These are phyloP conservation scores for Pantherophis alleghaniensis DNA, from an alignment of 2,797 vertebrate genomes.

Conservation along the genomic window DNA sequence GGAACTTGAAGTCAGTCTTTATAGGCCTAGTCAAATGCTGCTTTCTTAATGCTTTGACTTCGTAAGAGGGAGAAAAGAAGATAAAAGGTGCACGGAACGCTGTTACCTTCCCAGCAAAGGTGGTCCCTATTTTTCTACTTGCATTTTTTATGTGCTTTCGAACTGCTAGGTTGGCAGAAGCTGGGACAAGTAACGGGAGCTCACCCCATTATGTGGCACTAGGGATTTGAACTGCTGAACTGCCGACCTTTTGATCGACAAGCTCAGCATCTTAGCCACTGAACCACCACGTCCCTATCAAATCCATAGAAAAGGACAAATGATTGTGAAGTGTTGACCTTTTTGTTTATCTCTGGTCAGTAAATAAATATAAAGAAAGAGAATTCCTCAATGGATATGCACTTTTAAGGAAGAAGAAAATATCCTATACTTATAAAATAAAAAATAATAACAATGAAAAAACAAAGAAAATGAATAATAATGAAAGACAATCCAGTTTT, in stretches of 20 bases:
- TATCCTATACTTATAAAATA: background rate
- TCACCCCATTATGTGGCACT: no score
- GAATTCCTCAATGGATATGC: background rate
- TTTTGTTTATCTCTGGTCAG: background rate
- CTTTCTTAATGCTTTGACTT: background rate
- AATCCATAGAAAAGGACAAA: background rate
- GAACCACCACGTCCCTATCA: no score
- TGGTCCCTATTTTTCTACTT: no score
- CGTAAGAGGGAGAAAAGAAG: background rate
- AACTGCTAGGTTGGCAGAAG: no score
- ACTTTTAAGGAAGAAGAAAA: background rate
- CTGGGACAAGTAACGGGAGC: no score
- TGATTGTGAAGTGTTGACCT: background rate
- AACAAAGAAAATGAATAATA: background rate
- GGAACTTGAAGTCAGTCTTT: background rate
- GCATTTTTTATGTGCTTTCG: no score
- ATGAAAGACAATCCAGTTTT: background rate
- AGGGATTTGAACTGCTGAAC: no score
- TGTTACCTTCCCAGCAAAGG: no score
- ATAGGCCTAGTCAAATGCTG: background rate
- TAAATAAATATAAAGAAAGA: background rate
- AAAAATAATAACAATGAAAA: background rate
- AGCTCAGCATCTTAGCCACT: no score
- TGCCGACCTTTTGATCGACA: no score
- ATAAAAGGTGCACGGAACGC: background rate